Conservation (phyloP, 2,113 vertebrate genomes). For the Oncorhynchus kisutch region DNA sequence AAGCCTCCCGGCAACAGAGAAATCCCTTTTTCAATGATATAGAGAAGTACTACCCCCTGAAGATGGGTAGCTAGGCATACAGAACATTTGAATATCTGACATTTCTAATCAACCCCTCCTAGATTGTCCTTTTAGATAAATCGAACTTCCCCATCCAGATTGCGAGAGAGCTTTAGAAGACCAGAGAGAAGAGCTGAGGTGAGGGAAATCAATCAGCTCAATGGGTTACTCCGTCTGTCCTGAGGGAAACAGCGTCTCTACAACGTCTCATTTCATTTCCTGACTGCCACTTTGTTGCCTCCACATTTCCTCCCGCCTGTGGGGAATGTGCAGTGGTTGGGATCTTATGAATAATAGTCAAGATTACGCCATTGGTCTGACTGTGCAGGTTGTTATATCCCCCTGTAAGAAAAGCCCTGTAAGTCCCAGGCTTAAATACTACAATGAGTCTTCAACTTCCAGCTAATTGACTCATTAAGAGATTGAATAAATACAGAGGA, state of each 20-base stretch:
- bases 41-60: neutral
- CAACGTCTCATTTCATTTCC: conserved; percentile 49
- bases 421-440: conserved; percentile 26
- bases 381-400: conserved; percentile 3
- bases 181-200: neutral
- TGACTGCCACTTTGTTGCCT: conserved; percentile 52
- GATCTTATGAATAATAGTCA: conserved; percentile 41
- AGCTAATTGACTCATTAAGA: conserved; percentile 28
- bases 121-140: neutral
- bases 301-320: conserved; percentile 31
- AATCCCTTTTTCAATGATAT: neutral
- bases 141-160: neutral
- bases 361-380: conserved; percentile 34
- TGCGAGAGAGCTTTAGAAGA: neutral
- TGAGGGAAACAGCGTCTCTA: conserved; percentile 20
- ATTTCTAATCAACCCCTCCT: neutral
- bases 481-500: neutral
- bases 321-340: conserved; percentile 46
- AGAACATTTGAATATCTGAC: neutral
- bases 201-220: conserved; percentile 21
- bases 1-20: neutral
- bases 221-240: conserved; percentile 17
- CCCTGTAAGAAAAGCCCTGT: conserved; percentile 26
- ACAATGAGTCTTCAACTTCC: conserved; percentile 7
- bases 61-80: neutral